phyloP scores from a whole-genome alignment of 2,888 invertebrate genomes.

The Petrophora chlorosata region DNA sequence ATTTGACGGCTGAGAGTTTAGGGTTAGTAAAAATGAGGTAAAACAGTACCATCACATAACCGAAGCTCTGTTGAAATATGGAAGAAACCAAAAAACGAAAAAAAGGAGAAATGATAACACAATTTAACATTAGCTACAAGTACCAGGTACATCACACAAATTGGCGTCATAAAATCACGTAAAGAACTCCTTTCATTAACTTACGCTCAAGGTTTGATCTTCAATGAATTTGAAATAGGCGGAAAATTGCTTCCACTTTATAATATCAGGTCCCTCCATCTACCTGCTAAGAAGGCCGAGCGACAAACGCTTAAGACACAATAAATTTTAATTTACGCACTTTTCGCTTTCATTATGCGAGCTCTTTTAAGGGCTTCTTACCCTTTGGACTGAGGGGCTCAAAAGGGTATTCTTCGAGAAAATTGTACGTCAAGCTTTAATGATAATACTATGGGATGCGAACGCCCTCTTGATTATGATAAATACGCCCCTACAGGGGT shows the following conservation, averaged over 20 bases:
- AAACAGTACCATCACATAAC: too few species aligned
- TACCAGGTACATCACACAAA: too few species aligned
- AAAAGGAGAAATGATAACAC: too few species aligned
- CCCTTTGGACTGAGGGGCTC: constrained; percentile 20
- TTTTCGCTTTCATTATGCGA: constrained; percentile 34
- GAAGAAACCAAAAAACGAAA: too few species aligned
- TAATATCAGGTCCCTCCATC: constrained; percentile 4
- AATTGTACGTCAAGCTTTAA: constrained; percentile 34
- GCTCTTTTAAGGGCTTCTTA: constrained; percentile 21
- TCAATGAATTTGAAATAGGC: constrained; percentile 7
- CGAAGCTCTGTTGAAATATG: too few species aligned
- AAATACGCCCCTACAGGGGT: constrained; percentile 26
- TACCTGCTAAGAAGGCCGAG: constrained; percentile 8
- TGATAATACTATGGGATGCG: constrained; percentile 27
- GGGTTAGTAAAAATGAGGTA: too few species aligned
- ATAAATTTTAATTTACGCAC: constrained; percentile 36
- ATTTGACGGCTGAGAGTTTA: too few species aligned
- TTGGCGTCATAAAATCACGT: background rate
- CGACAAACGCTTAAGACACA: constrained; percentile 29
- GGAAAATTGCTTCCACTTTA: constrained; percentile 10
- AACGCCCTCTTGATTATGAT: constrained; percentile 31
- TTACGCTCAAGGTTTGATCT: background rate
- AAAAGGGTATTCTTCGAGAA: constrained; percentile 35
- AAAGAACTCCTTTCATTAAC: background rate
- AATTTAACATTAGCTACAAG: too few species aligned